Evolutionary conservation across 2,797 vertebrate species (phyloP).

Genomic region (Enteromius unitaeniatus): DNA sequence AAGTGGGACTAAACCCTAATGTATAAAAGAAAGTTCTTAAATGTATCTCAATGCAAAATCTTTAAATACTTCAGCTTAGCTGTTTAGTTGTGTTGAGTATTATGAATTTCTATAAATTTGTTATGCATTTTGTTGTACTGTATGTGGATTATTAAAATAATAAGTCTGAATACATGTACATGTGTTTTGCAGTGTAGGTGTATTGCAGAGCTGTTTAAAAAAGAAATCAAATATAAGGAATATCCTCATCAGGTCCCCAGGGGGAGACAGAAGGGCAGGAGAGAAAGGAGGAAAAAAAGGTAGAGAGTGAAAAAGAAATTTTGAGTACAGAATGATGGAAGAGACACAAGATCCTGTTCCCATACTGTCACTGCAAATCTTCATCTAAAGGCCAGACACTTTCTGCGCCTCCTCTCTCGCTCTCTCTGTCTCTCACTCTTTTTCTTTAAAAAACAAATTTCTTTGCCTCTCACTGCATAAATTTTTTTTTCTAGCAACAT

Average conservation of each 20-base stretch:
- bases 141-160: neutral
- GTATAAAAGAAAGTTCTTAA: neutral
- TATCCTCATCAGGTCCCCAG: conserved; percentile 38
- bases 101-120: neutral
- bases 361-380: conserved; percentile 51
- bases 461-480: neutral
- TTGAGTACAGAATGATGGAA: conserved; percentile 54
- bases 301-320: conserved; percentile 49
- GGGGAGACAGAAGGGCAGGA: conserved; percentile 51
- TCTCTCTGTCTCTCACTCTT: neutral
- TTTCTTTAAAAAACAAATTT: conserved; percentile 1
- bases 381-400: conserved; percentile 36
- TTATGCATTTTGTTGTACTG: neutral
- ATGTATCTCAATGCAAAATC: neutral
- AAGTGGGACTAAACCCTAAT: neutral
- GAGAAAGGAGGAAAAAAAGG: conserved; percentile 54
- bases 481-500: neutral
- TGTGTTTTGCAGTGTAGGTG: neutral
- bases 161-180: neutral
- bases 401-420: neutral
- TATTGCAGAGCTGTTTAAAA: conserved; percentile 32
- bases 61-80: neutral
- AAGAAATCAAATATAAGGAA: conserved; percentile 62
- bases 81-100: neutral
- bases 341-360: conserved; percentile 38